Evolutionary conservation across 2,797 vertebrate genomes (phyloP).

Genomic region (Lemur catta): DNA sequence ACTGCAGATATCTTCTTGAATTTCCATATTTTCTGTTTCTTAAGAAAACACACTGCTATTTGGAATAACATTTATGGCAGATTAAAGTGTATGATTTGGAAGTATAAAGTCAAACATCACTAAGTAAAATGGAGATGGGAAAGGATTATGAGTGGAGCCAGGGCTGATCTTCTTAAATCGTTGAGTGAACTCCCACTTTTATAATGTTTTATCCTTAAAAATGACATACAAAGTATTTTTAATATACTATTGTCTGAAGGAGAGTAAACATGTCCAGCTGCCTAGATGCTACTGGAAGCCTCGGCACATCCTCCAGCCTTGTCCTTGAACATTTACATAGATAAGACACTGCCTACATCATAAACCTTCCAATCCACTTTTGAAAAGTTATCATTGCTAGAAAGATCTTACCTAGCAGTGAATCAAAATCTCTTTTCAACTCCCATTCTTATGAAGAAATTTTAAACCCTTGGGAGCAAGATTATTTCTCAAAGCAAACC

Average conservation of each 20-base stretch:
- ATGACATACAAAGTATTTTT: neutral
- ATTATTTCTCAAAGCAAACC: neutral
- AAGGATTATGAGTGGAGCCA: neutral
- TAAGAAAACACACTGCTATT: conserved; percentile 60
- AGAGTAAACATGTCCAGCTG: neutral
- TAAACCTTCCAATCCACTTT: neutral
- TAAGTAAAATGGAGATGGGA: neutral
- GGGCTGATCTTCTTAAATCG: neutral
- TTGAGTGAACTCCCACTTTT: neutral
- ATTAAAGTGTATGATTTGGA: conserved; percentile 50
- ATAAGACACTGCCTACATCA: neutral
- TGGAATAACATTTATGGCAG: conserved; percentile 57
- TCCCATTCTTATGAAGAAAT: neutral
- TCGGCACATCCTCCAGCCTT: neutral
- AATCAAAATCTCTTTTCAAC: neutral
- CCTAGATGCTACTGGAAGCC: neutral
- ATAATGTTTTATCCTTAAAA: neutral
- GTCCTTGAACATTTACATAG: neutral
- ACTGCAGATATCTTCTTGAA: conserved; percentile 60
- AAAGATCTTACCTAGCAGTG: neutral
- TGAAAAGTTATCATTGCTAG: neutral
- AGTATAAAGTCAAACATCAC: conserved; percentile 52
- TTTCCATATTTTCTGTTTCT: conserved; percentile 67
- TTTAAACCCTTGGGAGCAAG: neutral
- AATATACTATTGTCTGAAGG: neutral